phyloP scores from a whole-genome alignment of 2,113 vertebrate genomes.

The Psilopogon haemacephalus region DNA sequence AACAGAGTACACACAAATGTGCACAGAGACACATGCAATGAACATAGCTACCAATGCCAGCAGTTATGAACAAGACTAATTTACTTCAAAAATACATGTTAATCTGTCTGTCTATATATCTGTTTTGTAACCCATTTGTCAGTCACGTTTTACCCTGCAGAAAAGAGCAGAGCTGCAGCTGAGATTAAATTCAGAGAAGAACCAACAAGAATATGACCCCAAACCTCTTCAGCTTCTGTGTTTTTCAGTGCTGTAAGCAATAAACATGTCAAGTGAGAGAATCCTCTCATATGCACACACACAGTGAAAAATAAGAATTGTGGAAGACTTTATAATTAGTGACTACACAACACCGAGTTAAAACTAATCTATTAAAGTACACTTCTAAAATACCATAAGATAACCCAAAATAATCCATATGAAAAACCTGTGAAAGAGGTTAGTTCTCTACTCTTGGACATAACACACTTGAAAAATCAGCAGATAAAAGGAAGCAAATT shows the following conservation, averaged over 20 bases:
- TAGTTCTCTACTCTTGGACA: neutral
- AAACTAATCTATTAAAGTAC: neutral
- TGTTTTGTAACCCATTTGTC: neutral
- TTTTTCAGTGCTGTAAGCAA: neutral
- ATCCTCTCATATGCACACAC: accelerated
- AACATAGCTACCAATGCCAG: neutral
- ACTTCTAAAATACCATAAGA: neutral
- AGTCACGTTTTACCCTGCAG: neutral
- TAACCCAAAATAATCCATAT: neutral
- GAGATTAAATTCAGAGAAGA: neutral
- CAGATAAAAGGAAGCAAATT: slow-evolving; percentile 41
- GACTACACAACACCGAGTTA: neutral
- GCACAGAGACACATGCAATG: neutral
- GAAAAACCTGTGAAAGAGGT: neutral
- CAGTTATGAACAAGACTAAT: neutral
- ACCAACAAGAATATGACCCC: neutral
- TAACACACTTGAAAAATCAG: slow-evolving; percentile 30
- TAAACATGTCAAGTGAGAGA: neutral
- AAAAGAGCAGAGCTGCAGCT: neutral
- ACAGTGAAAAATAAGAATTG: neutral
- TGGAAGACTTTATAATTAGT: neutral
- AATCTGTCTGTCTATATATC: neutral
- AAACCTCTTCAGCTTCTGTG: neutral
- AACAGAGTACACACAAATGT: neutral
- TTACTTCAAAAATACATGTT: neutral